Conservation (phyloP, 92 coral and sea anemone genomes). For the Epizoanthus stellaris region DNA sequence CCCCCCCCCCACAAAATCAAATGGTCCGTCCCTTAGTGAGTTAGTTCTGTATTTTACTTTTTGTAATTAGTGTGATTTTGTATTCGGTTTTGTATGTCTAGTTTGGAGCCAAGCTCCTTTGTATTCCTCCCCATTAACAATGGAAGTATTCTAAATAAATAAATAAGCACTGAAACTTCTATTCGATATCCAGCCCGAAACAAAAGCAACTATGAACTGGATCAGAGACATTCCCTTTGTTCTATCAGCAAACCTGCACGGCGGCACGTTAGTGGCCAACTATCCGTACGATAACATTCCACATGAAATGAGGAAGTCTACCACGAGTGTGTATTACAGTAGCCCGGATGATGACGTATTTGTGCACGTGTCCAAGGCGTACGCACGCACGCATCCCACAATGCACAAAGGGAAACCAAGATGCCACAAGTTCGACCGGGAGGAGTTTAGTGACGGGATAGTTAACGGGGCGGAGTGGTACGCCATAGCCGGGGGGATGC, state of each 20-base stretch:
- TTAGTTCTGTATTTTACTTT: no score
- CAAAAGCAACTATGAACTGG: conserved; percentile 90
- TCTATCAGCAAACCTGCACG: conserved; percentile 92
- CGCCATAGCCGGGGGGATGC: conserved; percentile 97
- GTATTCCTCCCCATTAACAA: no score
- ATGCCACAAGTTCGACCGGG: conserved; percentile 61
- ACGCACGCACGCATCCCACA: conserved; percentile 85
- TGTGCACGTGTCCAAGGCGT: conserved; percentile 77
- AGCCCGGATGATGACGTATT: conserved; percentile 98
- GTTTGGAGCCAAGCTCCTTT: no score
- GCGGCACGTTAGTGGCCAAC: conserved; percentile 93
- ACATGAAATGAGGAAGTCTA: conserved; percentile 64
- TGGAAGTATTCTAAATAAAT: no score
- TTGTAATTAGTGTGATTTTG: no score
- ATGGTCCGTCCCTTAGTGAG: no score
- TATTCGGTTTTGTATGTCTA: no score
- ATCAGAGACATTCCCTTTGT: conserved; percentile 85
- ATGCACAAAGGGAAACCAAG: conserved; percentile 84
- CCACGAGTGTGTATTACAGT: conserved; percentile 76
- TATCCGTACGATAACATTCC: conserved; percentile 94
- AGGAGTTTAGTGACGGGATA: conserved; percentile 84
- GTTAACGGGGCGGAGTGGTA: conserved; percentile 99
- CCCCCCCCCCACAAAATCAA: no score
- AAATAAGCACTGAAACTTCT: background rate
- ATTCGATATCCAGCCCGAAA: conserved; percentile 70